Evolutionary conservation across 2,797 vertebrate genomes (phyloP).

Genomic region (Helostoma temminkii): DNA sequence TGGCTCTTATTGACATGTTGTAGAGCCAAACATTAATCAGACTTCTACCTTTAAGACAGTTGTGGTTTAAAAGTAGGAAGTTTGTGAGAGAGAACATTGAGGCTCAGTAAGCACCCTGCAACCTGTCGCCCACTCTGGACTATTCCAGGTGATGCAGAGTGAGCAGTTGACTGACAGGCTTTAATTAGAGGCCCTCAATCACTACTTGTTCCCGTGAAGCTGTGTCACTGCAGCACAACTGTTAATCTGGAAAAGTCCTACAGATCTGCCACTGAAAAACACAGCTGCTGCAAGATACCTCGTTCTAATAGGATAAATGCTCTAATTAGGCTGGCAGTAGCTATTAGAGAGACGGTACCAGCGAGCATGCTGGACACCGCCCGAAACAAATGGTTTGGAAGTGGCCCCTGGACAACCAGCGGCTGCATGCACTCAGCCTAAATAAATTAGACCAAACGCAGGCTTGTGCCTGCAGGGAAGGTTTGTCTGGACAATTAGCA

Average conservation of each 20-base stretch:
- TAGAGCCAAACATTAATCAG: neutral
- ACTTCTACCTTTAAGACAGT: neutral
- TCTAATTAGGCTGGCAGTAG: constrained; percentile 51
- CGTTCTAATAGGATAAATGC: constrained; percentile 63
- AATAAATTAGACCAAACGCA: constrained; percentile 56
- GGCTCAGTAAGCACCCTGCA: constrained; percentile 25
- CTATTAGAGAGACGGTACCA: constrained; percentile 30
- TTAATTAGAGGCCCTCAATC: constrained; percentile 67
- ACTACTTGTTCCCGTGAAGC: constrained; percentile 33
- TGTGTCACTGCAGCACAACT: constrained; percentile 9
- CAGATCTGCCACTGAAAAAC: constrained; percentile 15
- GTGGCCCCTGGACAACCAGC: constrained; percentile 21
- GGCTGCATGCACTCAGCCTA: constrained; percentile 43
- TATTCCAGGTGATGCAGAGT: constrained; percentile 69
- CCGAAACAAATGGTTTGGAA: constrained; percentile 58
- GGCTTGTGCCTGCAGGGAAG: constrained; percentile 51
- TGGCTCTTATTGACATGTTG: too few relatives aligned
- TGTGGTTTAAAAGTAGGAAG: neutral
- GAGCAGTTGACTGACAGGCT: constrained; percentile 69
- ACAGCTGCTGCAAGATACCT: constrained; percentile 27
- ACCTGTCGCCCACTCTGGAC: constrained; percentile 65
- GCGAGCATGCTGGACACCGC: constrained; percentile 26
- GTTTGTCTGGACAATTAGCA: constrained; percentile 65
- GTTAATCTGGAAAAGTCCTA: constrained; percentile 7
- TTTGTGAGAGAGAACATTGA: neutral